phyloP scores from a whole-genome alignment of 2,888 invertebrate genomes.

The Mesoligia furuncula region DNA sequence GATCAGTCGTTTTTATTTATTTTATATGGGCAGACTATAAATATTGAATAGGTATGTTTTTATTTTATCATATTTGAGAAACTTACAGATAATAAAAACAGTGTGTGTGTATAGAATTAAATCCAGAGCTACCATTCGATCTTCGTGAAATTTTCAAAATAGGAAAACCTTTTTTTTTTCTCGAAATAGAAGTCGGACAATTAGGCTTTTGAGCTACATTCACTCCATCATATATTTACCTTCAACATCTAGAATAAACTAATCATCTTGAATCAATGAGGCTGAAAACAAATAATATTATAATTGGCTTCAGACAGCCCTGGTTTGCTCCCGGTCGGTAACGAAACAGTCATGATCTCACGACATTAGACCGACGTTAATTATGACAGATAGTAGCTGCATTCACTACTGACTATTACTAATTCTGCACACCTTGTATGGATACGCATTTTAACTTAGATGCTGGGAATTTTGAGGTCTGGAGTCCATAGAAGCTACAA shows the following conservation, averaged over 20 bases:
- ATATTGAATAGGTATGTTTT: too few species aligned
- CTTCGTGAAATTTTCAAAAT: not conserved
- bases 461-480: slow-evolving; percentile 1
- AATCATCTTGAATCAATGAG: not conserved
- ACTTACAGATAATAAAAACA: too few species aligned
- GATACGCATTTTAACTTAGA: slow-evolving; percentile 26
- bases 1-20: too few species aligned
- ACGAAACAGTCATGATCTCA: slow-evolving; percentile 66
- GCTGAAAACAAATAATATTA: not conserved
- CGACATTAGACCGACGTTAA: slow-evolving; percentile 68
- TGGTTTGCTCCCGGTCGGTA: slow-evolving; percentile 42
- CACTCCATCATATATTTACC: not conserved
- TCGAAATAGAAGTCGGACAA: not conserved
- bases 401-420: slow-evolving; percentile 64
- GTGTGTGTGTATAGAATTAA: too few species aligned
- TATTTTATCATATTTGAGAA: too few species aligned
- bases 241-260: not conserved
- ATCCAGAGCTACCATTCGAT: not conserved
- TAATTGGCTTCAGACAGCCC: slow-evolving; percentile 34
- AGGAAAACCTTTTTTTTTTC: too few species aligned
- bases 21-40: too few species aligned
- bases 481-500: not conserved
- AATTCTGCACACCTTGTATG: slow-evolving; percentile 47
- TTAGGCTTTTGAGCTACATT: too few species aligned
- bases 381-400: slow-evolving; percentile 71